These are phyloP conservation scores for Tenebrio molitor DNA, from an alignment of 1,140 invertebrate species.

Conservation along the genomic window DNA sequence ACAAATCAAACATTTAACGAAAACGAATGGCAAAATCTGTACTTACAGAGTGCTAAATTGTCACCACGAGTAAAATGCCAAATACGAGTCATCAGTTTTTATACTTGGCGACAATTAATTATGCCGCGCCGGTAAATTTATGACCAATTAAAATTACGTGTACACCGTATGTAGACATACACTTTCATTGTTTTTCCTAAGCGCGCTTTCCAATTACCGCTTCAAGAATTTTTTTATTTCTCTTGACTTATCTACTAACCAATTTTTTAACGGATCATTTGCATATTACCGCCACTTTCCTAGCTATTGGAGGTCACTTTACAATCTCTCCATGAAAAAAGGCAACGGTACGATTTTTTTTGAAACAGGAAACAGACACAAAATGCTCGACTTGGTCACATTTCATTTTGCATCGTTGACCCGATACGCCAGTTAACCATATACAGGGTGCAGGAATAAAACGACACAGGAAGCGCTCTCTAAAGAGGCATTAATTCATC, in stretches of 20 bases:
- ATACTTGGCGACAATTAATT: too few relatives aligned
- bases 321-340: constrained; percentile 26
- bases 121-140: too few relatives aligned
- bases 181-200: too few relatives aligned
- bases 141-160: too few relatives aligned
- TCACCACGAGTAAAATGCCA: too few relatives aligned
- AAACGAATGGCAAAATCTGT: too few relatives aligned
- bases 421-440: not conserved
- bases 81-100: too few relatives aligned
- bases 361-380: not conserved
- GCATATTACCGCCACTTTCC: constrained; percentile 18
- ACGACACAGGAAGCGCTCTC: too few relatives aligned
- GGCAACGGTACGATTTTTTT: constrained; percentile 14
- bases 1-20: too few relatives aligned
- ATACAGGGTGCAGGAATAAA: not conserved
- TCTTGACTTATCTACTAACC: not conserved
- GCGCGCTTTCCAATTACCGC: constrained; percentile 5
- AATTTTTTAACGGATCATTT: constrained; percentile 17
- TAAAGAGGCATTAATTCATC: too few relatives aligned
- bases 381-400: not conserved
- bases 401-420: not conserved
- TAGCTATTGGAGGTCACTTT: constrained; percentile 34
- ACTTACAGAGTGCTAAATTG: too few relatives aligned
- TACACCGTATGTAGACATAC: too few relatives aligned
- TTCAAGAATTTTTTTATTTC: not conserved